These are phyloP conservation scores for Macaria notata DNA, from an alignment of 2,888 invertebrate genomes.

Conservation along the genomic window DNA sequence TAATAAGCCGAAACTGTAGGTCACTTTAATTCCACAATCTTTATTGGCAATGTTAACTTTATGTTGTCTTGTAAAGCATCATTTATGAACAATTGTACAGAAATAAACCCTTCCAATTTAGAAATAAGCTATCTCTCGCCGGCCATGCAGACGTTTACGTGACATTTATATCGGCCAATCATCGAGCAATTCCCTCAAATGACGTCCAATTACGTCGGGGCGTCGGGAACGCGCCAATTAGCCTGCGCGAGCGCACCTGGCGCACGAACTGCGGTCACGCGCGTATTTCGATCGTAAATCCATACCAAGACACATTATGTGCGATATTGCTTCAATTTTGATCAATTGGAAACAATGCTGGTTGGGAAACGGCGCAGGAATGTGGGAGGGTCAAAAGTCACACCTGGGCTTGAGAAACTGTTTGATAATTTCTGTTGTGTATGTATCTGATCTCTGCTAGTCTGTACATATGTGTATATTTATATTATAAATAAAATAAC, in stretches of 20 bases:
- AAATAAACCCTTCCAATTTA: conserved; percentile 19
- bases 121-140: conserved; percentile 30
- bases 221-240: conserved; percentile 75
- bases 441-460: too few relatives aligned
- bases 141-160: conserved; percentile 55
- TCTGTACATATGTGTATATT: too few relatives aligned
- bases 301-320: conserved; percentile 49
- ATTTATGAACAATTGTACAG: background rate
- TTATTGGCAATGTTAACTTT: too few relatives aligned
- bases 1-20: too few relatives aligned
- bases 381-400: conserved; percentile 10
- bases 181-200: conserved; percentile 66
- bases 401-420: conserved; percentile 6
- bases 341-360: conserved; percentile 37
- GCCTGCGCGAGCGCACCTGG: conserved; percentile 72
- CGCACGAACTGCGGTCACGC: conserved; percentile 72
- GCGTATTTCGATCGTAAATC: conserved; percentile 61
- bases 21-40: too few relatives aligned
- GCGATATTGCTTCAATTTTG: conserved; percentile 46
- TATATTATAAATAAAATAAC: too few relatives aligned
- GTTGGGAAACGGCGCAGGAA: conserved; percentile 13
- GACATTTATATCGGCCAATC: conserved; percentile 69
- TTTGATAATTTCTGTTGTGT: background rate
- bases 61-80: too few relatives aligned
- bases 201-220: conserved; percentile 73